Base-by-base conservation (phyloP, 2,888 invertebrate species). In the Ernsta delagoae region DNA sequence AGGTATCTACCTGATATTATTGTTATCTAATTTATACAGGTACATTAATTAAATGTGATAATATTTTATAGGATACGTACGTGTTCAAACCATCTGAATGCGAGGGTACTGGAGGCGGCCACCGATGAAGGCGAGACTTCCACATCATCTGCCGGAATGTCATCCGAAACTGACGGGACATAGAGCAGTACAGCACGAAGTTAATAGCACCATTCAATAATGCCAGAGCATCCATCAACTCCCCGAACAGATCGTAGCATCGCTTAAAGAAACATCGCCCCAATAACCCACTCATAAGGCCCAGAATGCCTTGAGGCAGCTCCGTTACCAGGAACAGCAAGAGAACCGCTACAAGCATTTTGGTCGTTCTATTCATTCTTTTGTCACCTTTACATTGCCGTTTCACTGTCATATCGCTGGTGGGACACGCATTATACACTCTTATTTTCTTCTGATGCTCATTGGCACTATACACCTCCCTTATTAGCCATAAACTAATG, bases 131-230 rank as follows among this genome's bases (percentile, higher is more conserved):
- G 24, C 94, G 94, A 12, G 94, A 90, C 74, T 90, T 82, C 83
- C 88, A 84, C 85, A 92, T 85, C 81, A 93, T 80, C 79, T 95
- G 95, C 9, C 95, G 94, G 83, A 97, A 97, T 1, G 97, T 97
- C 75, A 95, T 95, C 12, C 99, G 94, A 86, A 99, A 99, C 94
- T 98, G 98, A 73, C 97, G 95, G 72, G 98, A 98, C 98, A 99
- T 98, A 64, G 97, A 95, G 81, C 98, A 98, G 85, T 98, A 99
- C 57, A 99, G 94, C 66, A 98, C 96, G 82, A 99, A 99, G 88
- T 98, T 99, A 70, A 98, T 97, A 0, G 98, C 97, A 7, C 98
- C 98, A 87, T 98, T 99, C 77, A 98, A 91, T 70, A 99, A 94
- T 0, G 98, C 98, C 80, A 98, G 87, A 71, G 98, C 96, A 88